Evolutionary conservation across 2,797 vertebrate genomes (phyloP).

Genomic region (Pyrocephalus nanus): DNA sequence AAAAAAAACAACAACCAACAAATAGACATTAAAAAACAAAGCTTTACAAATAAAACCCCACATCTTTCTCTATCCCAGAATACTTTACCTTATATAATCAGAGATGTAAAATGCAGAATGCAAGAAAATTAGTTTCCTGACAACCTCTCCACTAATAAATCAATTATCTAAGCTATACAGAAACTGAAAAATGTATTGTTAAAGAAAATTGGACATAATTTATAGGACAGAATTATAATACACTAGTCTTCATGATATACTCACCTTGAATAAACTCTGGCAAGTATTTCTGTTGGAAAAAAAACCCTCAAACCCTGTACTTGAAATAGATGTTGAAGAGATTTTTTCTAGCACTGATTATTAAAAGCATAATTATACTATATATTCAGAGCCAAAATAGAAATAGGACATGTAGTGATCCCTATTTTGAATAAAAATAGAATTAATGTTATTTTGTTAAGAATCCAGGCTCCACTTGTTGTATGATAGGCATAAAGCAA

Average conservation of each 20-base stretch:
- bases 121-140: neutral
- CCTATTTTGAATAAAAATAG: constrained; percentile 43
- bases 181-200: neutral
- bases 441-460: constrained; percentile 25
- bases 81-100: neutral
- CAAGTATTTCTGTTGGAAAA: neutral
- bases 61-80: neutral
- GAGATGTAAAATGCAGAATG: neutral
- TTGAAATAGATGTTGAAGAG: constrained; percentile 35
- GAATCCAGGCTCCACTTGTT: constrained; percentile 1
- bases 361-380: constrained; percentile 58
- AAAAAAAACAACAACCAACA: neutral
- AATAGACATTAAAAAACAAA: neutral
- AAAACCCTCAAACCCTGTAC: neutral
- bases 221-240: neutral
- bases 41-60: neutral
- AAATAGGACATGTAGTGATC: constrained; percentile 22
- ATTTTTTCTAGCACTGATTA: constrained; percentile 53
- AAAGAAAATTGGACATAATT: neutral
- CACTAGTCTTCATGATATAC: neutral
- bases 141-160: neutral
- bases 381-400: constrained; percentile 35
- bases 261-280: neutral
- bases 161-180: neutral
- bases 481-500: neutral